Evolutionary conservation across 2,797 vertebrate species (phyloP), one percentile per base, ranked within the genome.

Genomic region (Siniperca scherzeri): DNA sequence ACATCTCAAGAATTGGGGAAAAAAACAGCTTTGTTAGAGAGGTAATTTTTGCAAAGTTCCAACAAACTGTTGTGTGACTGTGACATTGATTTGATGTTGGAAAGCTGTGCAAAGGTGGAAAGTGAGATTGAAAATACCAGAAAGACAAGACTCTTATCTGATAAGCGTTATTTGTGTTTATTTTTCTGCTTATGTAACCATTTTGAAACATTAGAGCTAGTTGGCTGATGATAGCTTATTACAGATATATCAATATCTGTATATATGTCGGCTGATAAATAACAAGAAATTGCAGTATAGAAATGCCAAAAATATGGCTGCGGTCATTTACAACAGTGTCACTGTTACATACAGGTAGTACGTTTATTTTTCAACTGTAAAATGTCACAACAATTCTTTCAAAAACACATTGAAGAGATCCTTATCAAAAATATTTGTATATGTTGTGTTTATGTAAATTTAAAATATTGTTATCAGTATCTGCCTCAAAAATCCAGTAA

Each of bases 141-240:
- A 42, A 33, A 44, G 55, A 3, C 30, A 33, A 65, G 27, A 21
- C 4, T 52, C n/a, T 30, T 1, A 53, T 38, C 10, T 30, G 22
- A 12, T 7, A 4, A 44, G 33, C 40, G 30, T 25, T 68, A 46
- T 67, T 67, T 50, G 77, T 50, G 38, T 68, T 61, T 68, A 53
- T 73, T 61, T 48, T 21, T 44, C 10, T 46, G 27, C 10, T 21
- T 42, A 62, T 36, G 27, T 22, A 17, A 74, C 36, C 0, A 5
- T 61, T 56, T 21, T 19, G 16, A 67, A 59, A 38, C 17, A 52
- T 61, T 30, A 50, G 16, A 46, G 17, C 7, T 19, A 50, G 44
- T 5, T 16, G 48, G 48, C 19, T 2, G 19, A 50, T 21, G 48
- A 50, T 17, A 19, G 19, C 19, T 50, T 21, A 21, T 40, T 57